Evolutionary conservation across 2,113 vertebrate species (phyloP).

Genomic region (Cervus canadensis): DNA sequence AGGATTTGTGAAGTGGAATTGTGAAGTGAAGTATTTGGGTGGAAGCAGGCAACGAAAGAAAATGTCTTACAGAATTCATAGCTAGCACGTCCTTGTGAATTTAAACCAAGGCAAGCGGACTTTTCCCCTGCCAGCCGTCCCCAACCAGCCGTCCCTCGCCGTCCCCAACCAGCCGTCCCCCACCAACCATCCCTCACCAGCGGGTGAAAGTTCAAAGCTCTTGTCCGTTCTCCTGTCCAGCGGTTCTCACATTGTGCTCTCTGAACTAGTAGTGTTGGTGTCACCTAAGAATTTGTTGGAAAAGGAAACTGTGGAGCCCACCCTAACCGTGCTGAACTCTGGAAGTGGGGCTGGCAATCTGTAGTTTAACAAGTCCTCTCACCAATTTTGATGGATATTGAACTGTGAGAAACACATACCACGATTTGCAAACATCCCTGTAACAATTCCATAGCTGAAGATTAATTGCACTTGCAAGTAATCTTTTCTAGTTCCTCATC

Average conservation of each 20-base stretch:
- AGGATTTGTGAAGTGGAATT: background rate
- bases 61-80: background rate
- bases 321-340: background rate
- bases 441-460: background rate
- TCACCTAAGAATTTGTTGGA: background rate
- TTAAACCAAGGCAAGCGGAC: background rate
- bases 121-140: background rate
- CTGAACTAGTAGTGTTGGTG: background rate
- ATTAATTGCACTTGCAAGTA: background rate
- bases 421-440: background rate
- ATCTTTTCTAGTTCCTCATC: slow-evolving; percentile 20
- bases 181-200: background rate
- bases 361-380: background rate
- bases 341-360: background rate
- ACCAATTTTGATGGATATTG: background rate
- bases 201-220: background rate
- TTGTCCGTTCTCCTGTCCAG: background rate
- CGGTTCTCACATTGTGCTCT: background rate
- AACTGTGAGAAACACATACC: background rate
- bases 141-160: background rate
- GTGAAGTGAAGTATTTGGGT: background rate
- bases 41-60: background rate
- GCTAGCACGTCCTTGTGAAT: background rate
- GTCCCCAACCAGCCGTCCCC: no score
- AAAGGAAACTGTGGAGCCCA: background rate